A percentile compares a stretch with the other conserved stretches of the same genome.
phyloP scores from a whole-genome alignment of 2,888 invertebrate genomes.

The Stenodera caucasica region DNA sequence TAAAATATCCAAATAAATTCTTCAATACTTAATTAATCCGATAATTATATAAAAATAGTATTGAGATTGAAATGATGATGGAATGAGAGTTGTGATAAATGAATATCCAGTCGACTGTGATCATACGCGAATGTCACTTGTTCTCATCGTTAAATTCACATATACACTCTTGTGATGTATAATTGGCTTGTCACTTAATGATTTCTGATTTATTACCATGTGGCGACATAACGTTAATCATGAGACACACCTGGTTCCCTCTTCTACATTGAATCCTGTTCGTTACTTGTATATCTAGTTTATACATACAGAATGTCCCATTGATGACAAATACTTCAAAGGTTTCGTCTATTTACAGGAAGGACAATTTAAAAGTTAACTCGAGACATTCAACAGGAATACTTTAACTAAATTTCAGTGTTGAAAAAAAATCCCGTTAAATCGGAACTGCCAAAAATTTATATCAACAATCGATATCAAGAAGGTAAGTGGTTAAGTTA shows the following conservation, averaged over 20 bases:
- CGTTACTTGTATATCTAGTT: neutral
- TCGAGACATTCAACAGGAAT: no score
- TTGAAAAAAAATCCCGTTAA: no score
- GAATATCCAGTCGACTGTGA: constrained; percentile 37
- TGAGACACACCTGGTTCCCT: constrained; percentile 41
- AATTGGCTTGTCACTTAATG: constrained; percentile 49
- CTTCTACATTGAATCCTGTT: constrained; percentile 19
- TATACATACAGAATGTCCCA: no score
- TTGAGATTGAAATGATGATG: constrained; percentile 4
- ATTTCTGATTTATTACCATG: constrained; percentile 47
- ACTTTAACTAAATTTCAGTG: no score
- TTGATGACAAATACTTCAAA: no score
- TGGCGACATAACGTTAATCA: constrained; percentile 42
- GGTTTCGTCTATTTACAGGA: no score
- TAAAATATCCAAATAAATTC: no score
- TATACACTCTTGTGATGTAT: constrained; percentile 35
- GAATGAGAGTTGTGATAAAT: constrained; percentile 33
- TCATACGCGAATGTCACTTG: constrained; percentile 42
- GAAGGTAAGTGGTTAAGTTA: no score
- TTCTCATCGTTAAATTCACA: constrained; percentile 35
- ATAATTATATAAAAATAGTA: constrained; percentile 4
- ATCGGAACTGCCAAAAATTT: no score
- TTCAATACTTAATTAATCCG: no score
- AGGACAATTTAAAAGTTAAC: no score
- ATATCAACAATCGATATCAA: no score